Evolutionary conservation across 1,140 invertebrate genomes (phyloP), one percentile per base, ranked within the genome.

Genomic region (Drosophila seguyi): DNA sequence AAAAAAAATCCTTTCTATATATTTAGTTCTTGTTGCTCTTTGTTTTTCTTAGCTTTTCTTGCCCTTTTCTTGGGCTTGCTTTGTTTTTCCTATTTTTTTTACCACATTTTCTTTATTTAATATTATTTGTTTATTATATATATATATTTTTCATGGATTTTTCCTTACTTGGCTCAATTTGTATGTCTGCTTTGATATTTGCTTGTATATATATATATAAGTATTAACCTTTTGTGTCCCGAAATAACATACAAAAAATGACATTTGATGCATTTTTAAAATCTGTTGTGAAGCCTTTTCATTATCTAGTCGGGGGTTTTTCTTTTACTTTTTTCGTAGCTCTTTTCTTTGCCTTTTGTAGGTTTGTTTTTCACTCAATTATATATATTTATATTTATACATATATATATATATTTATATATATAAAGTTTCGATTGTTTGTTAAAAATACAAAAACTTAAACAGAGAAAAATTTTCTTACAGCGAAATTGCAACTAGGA

Each of bases 161-260:
- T 71, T 20, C 10, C 20, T 34, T 79, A 44, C 53, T 72, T 79
- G 78, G 76, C 67, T 73, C 67, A 66, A 79, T 67, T 79, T 57
- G 55, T 75, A 36, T 73, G 61, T 68, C 27, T 31, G 13, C 27
- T 39, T 45, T 52, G 22, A 27, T 60, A 41, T 42, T 13, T 29
- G n/a, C 42, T 34, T 42, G 16, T 68, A 52, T 57, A 63, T 69
- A 50, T 50, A 62, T 63, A 71, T 68, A 8, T 36, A 29, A 71
- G 22, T 42, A 22, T 57, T 62, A 62, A 53, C 73, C 13, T 57
- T 63, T 67, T 52, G 66, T 77, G 50, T 78, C 65, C 75, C 62
- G 50, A 16, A 36, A 22, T 36, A 36, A 53, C 31, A 36, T 53
- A 36, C 31, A 36, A 53, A 52, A 52, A 53, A 53, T 53, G 31